Base-by-base conservation (phyloP, 2,113 vertebrate genomes). In the Chrysochloris asiatica region DNA sequence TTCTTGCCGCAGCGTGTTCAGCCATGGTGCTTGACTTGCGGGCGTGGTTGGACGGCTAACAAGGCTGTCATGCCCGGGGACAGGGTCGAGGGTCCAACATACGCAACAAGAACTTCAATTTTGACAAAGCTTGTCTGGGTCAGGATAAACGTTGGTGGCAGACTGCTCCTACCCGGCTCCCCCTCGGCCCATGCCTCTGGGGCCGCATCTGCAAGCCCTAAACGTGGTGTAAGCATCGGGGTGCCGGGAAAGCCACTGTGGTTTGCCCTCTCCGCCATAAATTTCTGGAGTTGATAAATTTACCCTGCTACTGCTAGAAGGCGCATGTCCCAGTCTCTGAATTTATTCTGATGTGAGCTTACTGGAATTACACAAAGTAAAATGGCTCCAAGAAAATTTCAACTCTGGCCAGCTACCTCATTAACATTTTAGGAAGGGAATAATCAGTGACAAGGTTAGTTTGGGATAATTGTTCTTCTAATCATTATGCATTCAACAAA, bases 241-340 rank as follows among this genome's bases (percentile, higher is more conserved):
- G 98, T 90, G 93, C 98, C 98, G 93, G 98, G 97, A 98, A 97
- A 98, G 98, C 97, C 97, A 97, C 97, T 98, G 98, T 98, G 98
- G 98, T 98, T 98, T 97, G 98, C 97, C 98, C 97, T 83, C 98
- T 98, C 98, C 96, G 97, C 98, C 98, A 98, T 98, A 98, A 99
- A 99, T 98, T 98, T 99, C 98, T 98, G 97, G 97, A 98, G 98
- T 98, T 97, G 95, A 98, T 97, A 98, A 99, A 99, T 98, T 95
- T 95, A 98, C 98, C 98, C 98, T 98, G 98, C 98, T 98, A 98
- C 97, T 98, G 98, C 98, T 97, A 97, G 98, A 99, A 98, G 98
- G 99, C 99, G 99, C 99, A 99, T 99, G 99, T 99, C 99, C 98
- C 98, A 98, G 99, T 98, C n/a, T n/a, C n/a, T n/a, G n/a, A n/a